phyloP scores from a whole-genome alignment of 2,113 vertebrate genomes.

The Proterorhinus semilunaris region DNA sequence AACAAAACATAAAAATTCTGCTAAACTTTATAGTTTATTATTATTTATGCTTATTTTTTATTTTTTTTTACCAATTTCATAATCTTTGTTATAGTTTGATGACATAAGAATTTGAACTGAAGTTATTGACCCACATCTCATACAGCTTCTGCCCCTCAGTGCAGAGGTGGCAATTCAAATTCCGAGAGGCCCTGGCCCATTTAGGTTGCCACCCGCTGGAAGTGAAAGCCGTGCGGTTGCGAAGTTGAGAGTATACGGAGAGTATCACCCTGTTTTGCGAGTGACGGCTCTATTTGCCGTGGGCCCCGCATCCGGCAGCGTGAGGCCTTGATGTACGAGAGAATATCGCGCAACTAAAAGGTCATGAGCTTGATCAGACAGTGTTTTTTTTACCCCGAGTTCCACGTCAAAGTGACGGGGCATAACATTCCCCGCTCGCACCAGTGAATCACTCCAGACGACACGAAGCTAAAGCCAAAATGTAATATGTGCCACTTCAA shows the following conservation, averaged over 20 bases:
- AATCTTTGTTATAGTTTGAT: too few species aligned
- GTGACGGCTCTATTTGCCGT: conserved; percentile 47
- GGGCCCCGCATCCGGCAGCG: conserved; percentile 29
- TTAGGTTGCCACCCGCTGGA: conserved; percentile 68
- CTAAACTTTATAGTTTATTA: too few species aligned
- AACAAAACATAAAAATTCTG: too few species aligned
- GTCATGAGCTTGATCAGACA: conserved; percentile 35
- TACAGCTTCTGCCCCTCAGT: too few species aligned
- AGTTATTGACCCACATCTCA: too few species aligned
- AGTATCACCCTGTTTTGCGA: conserved; percentile 46
- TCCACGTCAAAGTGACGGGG: conserved; percentile 35
- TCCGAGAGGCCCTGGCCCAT: conserved; percentile 43
- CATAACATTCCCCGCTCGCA: conserved; percentile 9
- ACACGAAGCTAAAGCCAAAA: conserved; percentile 14
- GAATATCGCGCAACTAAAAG: conserved; percentile 43
- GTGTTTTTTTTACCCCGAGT: conserved; percentile 30
- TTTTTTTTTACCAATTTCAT: too few species aligned
- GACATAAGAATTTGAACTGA: too few species aligned
- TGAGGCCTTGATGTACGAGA: conserved; percentile 32
- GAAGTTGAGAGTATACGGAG: conserved; percentile 62
- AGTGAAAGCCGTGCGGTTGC: conserved; percentile 52
- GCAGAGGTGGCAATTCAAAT: too few species aligned
- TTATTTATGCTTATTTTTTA: too few species aligned
- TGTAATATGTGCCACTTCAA: conserved; percentile 30
- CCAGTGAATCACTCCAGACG: conserved; percentile 23